Conservation (phyloP, 2,797 vertebrate species). For the Clarias pachynema region DNA sequence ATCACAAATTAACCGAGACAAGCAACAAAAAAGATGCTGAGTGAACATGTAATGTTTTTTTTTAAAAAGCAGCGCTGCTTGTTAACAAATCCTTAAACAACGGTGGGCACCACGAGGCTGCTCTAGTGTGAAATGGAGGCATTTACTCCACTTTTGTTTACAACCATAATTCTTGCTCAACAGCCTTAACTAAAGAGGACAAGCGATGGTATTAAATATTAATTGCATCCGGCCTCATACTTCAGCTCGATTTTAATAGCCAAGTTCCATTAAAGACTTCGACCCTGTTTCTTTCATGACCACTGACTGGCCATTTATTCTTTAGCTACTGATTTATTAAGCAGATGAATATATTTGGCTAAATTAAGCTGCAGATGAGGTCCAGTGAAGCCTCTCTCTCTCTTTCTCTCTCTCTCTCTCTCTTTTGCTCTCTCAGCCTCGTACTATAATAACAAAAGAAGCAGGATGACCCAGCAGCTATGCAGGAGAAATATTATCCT, state of each 20-base stretch:
- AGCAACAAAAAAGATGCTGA: not conserved
- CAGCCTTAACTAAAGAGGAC: constrained; percentile 51
- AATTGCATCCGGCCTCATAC: constrained; percentile 47
- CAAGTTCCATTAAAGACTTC: constrained; percentile 40
- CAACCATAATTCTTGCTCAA: constrained; percentile 55
- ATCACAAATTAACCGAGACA: constrained; percentile 31
- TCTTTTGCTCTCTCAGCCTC: not conserved
- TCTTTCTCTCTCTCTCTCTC: no score
- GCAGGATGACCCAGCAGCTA: constrained; percentile 4
- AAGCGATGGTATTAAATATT: constrained; percentile 54
- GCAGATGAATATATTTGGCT: constrained; percentile 38
- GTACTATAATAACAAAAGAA: constrained; percentile 33
- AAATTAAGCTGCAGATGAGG: constrained; percentile 34
- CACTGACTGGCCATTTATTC: constrained; percentile 31
- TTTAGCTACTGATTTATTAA: constrained; percentile 39
- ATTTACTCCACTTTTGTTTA: constrained; percentile 49
- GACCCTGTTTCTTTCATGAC: constrained; percentile 21
- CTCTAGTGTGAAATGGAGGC: constrained; percentile 54
- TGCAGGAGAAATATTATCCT: constrained; percentile 13
- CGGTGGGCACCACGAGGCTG: constrained; percentile 29
- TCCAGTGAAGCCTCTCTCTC: not conserved
- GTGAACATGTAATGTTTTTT: constrained; percentile 42
- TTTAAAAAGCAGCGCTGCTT: constrained; percentile 47
- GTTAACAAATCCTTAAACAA: constrained; percentile 60
- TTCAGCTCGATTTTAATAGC: constrained; percentile 42